These are phyloP conservation scores for Babylonia areolata DNA, from an alignment of 1,140 invertebrate genomes.

Conservation along the genomic window DNA sequence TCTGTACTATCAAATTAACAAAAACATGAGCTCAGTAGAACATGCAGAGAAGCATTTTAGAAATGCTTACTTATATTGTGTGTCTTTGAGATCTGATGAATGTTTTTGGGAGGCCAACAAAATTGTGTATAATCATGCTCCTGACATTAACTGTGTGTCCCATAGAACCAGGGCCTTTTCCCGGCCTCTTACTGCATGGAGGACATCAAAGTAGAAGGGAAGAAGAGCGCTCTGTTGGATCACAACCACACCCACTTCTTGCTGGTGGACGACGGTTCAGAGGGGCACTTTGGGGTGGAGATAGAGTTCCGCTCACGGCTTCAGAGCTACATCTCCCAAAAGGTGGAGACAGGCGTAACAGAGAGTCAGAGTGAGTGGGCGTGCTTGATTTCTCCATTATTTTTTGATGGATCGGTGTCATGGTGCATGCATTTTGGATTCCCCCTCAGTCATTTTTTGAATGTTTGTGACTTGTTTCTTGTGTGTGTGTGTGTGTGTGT, in stretches of 20 bases:
- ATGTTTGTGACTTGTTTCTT: not conserved
- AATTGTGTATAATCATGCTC: too few species aligned
- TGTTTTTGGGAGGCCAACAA: too few species aligned
- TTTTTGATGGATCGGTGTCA: not conserved
- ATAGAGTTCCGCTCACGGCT: slow-evolving; percentile 71
- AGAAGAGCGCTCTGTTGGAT: slow-evolving; percentile 66
- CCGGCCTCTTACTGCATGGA: slow-evolving; percentile 60
- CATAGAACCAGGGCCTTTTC: slow-evolving; percentile 54
- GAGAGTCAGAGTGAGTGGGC: slow-evolving; percentile 53
- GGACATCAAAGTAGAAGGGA: slow-evolving; percentile 42
- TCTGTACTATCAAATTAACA: too few species aligned
- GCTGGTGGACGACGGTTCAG: slow-evolving; percentile 75
- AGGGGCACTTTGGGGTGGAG: slow-evolving; percentile 72
- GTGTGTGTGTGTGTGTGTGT: slow-evolving; percentile 18
- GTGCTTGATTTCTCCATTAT: not conserved
- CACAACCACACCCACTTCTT: slow-evolving; percentile 77
- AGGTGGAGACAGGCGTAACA: slow-evolving; percentile 64
- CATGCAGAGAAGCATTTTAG: too few species aligned
- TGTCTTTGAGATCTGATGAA: too few species aligned
- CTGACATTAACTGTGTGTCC: not conserved
- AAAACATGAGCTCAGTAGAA: too few species aligned
- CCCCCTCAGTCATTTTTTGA: not conserved
- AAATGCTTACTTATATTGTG: too few species aligned
- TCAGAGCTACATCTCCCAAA: slow-evolving; percentile 65
- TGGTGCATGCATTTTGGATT: not conserved